Evolutionary conservation across 2,113 vertebrate species (phyloP).

Genomic region (Poeciliopsis prolifica): DNA sequence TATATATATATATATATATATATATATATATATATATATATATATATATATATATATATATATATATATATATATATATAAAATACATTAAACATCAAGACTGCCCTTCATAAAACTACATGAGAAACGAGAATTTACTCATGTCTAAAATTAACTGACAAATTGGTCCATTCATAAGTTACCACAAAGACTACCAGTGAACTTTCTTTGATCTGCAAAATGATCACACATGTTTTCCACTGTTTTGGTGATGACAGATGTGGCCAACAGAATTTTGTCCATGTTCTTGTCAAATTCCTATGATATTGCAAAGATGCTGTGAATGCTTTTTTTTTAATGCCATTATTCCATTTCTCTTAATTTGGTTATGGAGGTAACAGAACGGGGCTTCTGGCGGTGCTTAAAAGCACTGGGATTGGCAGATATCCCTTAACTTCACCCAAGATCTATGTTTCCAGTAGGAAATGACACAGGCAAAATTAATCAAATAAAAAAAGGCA

Average conservation of each 20-base stretch:
- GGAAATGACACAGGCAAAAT: too few species aligned
- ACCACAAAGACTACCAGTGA: neutral
- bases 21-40: too few species aligned
- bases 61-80: too few species aligned
- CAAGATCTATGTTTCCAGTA: too few species aligned
- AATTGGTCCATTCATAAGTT: neutral
- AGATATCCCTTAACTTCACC: too few species aligned
- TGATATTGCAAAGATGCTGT: neutral
- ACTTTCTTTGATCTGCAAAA: neutral
- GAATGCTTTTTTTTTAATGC: neutral
- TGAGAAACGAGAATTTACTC: neutral
- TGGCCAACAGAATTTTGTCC: neutral
- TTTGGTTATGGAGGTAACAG: neutral
- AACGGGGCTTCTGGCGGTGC: neutral
- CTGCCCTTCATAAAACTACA: neutral
- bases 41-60: too few species aligned
- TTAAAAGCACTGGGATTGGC: too few species aligned
- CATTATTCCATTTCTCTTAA: neutral
- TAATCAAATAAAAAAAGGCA: too few species aligned
- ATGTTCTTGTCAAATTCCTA: neutral
- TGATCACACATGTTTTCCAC: neutral
- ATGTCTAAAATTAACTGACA: neutral
- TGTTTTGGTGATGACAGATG: neutral
- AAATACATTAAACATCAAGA: neutral
- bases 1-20: too few species aligned